phyloP scores from a whole-genome alignment of 2,797 vertebrate species.

The Mormyrus proboscirostris region DNA sequence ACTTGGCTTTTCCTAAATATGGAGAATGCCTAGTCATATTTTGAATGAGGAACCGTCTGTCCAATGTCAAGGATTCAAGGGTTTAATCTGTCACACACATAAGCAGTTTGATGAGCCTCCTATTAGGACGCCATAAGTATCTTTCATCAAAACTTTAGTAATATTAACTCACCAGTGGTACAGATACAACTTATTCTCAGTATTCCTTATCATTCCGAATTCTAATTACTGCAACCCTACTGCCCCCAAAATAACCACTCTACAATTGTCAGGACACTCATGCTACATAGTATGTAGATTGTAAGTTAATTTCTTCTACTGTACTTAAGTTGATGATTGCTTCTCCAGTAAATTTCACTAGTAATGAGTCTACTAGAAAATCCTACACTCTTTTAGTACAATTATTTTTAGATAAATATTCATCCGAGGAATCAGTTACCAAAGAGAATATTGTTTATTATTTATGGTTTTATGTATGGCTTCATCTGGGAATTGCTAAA shows the following conservation, averaged over 20 bases:
- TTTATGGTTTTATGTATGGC: background rate
- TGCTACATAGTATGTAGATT: background rate
- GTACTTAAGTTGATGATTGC: background rate
- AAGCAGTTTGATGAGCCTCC: background rate
- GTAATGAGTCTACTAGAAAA: background rate
- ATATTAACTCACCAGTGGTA: background rate
- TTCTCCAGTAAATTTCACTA: background rate
- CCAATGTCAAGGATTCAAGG: background rate
- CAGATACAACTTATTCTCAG: background rate
- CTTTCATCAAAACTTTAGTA: background rate
- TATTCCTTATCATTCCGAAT: background rate
- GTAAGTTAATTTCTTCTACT: background rate
- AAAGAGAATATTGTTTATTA: constrained; percentile 9
- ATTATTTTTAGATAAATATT: constrained; percentile 1
- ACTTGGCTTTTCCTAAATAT: background rate
- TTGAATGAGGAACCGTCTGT: background rate
- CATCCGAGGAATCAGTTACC: background rate
- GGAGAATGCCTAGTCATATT: background rate
- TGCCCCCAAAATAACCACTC: background rate
- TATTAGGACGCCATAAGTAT: background rate
- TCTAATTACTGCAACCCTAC: background rate
- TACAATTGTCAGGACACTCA: background rate
- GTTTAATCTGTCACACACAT: background rate
- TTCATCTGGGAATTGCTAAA: constrained; percentile 4
- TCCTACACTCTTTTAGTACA: background rate